phyloP scores from a whole-genome alignment of 1,140 invertebrate genomes.

The Phymastichus coffea region DNA sequence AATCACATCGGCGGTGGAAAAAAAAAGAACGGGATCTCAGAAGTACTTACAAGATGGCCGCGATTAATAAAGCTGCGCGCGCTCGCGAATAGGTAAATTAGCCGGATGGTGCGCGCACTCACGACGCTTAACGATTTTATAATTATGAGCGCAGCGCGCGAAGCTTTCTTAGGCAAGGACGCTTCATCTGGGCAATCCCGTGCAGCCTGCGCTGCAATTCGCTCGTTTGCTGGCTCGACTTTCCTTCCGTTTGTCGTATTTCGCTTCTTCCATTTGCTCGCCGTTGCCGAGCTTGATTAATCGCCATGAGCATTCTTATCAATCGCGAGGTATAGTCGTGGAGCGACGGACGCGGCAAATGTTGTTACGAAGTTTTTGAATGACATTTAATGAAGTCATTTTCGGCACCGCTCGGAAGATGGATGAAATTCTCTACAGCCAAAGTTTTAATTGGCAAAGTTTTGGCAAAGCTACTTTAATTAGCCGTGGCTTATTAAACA shows the following conservation, averaged over 20 bases:
- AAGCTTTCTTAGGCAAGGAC: conserved; percentile 47
- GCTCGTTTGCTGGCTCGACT: background rate
- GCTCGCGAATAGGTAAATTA: too few species aligned
- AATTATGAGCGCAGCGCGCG: conserved; percentile 40
- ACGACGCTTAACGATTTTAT: conserved; percentile 48
- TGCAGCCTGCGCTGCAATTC: conserved; percentile 33
- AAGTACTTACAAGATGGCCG: too few species aligned
- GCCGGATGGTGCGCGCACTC: too few species aligned
- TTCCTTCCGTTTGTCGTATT: conserved; percentile 10
- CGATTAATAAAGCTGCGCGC: too few species aligned
- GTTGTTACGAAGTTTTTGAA: too few species aligned
- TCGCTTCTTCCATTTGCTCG: background rate
- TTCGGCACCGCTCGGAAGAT: too few species aligned
- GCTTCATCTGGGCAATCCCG: conserved; percentile 39
- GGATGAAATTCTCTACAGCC: background rate
- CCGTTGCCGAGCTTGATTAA: too few species aligned
- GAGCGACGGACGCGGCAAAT: too few species aligned
- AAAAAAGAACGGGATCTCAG: background rate
- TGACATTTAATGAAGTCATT: too few species aligned
- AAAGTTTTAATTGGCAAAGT: conserved; percentile 8
- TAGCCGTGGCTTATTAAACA: background rate
- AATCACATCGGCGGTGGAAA: background rate
- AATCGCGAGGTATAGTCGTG: too few species aligned
- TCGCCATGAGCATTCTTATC: too few species aligned
- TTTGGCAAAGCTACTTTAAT: background rate